Evolutionary conservation across 2,797 vertebrate genomes (phyloP), one percentile per base, ranked within the genome.

Genomic region (Dendrocincla tyrannina): DNA sequence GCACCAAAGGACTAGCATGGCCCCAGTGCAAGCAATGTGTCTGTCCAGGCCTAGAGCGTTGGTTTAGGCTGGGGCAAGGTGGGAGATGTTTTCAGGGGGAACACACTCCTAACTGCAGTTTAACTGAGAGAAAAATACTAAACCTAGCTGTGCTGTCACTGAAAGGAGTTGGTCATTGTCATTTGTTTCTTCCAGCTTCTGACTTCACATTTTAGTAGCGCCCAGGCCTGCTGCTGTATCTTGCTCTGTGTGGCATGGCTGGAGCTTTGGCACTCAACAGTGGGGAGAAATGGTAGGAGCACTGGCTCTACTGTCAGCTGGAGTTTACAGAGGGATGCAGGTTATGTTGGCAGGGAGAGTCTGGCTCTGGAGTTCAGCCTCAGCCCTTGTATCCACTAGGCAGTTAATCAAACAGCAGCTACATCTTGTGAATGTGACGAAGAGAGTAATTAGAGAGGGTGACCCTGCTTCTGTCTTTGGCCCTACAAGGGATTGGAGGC

Each of bases 181-280:
- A 16, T 70, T 91, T 52, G 25, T 85, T 82, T 86, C 50, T 78
- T 86, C 80, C 70, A 90, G 85, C 78, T 88, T 68, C 58, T 63
- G 53, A 87, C 22, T 67, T 72, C 68, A 30, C 4, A 15, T 69
- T 91, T 86, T 39, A 64, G 50, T 37, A 80, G 74, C 1, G 1
- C 33, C 27, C 67, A 37, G 35, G n/a, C 25, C 39, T 91, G 58
- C 67, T 80, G 10, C 30, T 69, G 1, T 46, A 41, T 86, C 77
- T 63, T 50, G 72, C 23, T 46, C 23, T 2, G 1, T 39, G 18
- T 67, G 2, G 4, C 0, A 4, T n/a, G 66, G 33, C 73, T 74
- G 66, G 44, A 89, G 62, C 39, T 88, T 77, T 72, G 19, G 28
- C 20, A 60, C 15, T 47, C 44, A n/a, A 2, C 7, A 47, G 27